Evolutionary conservation across 1,140 invertebrate genomes (phyloP).

Genomic region (Glomeris maerens): DNA sequence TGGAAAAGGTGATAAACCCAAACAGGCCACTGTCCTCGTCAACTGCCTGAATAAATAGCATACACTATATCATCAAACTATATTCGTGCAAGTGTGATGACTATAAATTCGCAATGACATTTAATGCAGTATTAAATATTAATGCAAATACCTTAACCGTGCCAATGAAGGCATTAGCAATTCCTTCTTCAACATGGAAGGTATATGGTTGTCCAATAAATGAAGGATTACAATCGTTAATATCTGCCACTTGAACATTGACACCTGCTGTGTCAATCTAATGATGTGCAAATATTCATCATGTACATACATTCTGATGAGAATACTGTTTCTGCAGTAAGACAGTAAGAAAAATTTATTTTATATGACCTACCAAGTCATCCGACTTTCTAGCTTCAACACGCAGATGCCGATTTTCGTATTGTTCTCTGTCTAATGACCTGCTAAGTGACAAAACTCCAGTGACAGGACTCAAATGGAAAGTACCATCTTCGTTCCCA

Average conservation of each 20-base stretch:
- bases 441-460: slow-evolving; percentile 68
- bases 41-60: slow-evolving; percentile 1
- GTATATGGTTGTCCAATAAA: slow-evolving; percentile 65
- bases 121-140: background rate
- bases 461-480: slow-evolving; percentile 61
- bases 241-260: slow-evolving; percentile 74
- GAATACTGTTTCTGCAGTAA: no score
- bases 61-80: slow-evolving; percentile 1
- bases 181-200: slow-evolving; percentile 72
- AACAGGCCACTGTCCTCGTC: slow-evolving; percentile 12
- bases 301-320: no score
- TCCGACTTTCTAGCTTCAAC: slow-evolving; percentile 73
- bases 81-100: background rate
- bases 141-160: slow-evolving; percentile 49
- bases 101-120: background rate
- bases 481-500: slow-evolving; percentile 70
- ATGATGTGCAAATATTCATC: no score
- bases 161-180: slow-evolving; percentile 49
- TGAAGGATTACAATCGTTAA: slow-evolving; percentile 62
- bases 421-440: slow-evolving; percentile 67
- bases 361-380: slow-evolving; percentile 47
- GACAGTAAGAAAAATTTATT: no score
- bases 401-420: slow-evolving; percentile 67
- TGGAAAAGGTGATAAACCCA: slow-evolving; percentile 5
- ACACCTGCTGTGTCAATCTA: slow-evolving; percentile 64